A percentile compares a stretch with the other conserved stretches of the same genome.
These are phyloP conservation scores for Ochotona princeps DNA, from an alignment of 2,113 vertebrate species.

Conservation along the genomic window DNA sequence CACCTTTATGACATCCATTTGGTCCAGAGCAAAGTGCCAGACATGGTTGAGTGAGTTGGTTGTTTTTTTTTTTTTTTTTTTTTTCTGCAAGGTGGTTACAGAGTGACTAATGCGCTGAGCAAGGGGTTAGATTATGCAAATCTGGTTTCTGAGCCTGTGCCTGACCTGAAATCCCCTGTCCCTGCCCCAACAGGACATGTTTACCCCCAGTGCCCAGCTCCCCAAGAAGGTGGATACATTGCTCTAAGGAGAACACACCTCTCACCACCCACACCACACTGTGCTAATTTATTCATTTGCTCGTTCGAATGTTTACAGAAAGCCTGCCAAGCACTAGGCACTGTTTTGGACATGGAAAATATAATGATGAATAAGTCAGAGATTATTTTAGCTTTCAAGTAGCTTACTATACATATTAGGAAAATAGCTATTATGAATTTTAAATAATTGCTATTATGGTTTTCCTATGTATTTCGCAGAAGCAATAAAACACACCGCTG, in stretches of 20 bases:
- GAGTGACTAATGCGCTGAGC: neutral
- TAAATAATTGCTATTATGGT: slow-evolving; percentile 54
- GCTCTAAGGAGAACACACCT: neutral
- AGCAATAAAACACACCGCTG: neutral
- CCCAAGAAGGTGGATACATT: neutral
- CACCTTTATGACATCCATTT: neutral
- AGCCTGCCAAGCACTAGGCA: neutral
- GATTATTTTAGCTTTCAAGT: slow-evolving; percentile 25
- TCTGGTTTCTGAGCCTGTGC: neutral
- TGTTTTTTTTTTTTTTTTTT: too few relatives aligned
- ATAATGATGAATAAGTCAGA: slow-evolving; percentile 20
- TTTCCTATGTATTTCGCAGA: slow-evolving; percentile 40
- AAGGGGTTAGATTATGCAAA: neutral
- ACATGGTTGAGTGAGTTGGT: too few relatives aligned
- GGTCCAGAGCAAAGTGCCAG: neutral
- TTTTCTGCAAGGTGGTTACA: too few relatives aligned
- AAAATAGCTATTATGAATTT: slow-evolving; percentile 62
- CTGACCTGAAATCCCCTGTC: neutral
- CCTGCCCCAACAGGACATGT: neutral
- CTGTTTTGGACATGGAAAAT: neutral
- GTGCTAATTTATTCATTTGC: neutral
- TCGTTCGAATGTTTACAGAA: neutral
- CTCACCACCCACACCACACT: neutral
- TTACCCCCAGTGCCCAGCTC: neutral
- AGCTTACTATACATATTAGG: slow-evolving; percentile 1